Base-by-base conservation (phyloP, 2,888 invertebrate species). In the Ennomos quercinarius region DNA sequence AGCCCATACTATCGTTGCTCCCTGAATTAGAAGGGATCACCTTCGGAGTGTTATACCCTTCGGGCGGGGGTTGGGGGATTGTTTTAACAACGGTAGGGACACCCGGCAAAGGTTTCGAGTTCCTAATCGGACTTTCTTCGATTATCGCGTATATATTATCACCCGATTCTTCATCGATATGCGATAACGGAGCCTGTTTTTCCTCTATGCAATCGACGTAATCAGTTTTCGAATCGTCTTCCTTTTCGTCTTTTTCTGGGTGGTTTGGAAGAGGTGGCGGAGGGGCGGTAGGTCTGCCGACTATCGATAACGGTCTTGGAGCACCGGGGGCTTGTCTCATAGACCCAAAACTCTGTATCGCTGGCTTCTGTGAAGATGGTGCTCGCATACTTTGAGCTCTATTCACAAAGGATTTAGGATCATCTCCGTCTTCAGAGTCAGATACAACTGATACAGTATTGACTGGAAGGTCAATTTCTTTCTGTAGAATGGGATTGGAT, bases 81-180 rank as follows among this genome's bases (percentile, higher is more conserved):
- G 84, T 84, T 71, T 84, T 82, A 35, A 76, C 69, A 0, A 81
- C 83, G 2, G 80, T 75, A 2, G 93, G 87, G 0, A 90, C 87
- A 1, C 78, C 80, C 0, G 88, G 91, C 12, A 88, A 74, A 0
- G 87, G 86, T 65, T 89, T 89, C 0, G 86, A 85, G 45, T 83
- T 92, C 1, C 55, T 51, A 27, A 94, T 91, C 0, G 96, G 95
- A 38, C 95, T 94, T 78, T 97, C 97, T 76, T 97, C 97, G 49
- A 97, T 97, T 0, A 97, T 96, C 0, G 97, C 97, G 79, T 97
- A 97, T 64, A 97, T 97, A 74, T 97, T 97, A 75, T 97, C 97
- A 10, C 92, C 83, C 0, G 94, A 94, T 72, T 93, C 94, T 71
- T 95, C 95, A 61, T 94, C 93, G 48, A 95, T 95, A 67, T 95